A percentile compares a stretch with the other conserved stretches of the same genome.
Evolutionary conservation across 2,888 invertebrate genomes (phyloP).

Genomic region (Drosophila merina): DNA sequence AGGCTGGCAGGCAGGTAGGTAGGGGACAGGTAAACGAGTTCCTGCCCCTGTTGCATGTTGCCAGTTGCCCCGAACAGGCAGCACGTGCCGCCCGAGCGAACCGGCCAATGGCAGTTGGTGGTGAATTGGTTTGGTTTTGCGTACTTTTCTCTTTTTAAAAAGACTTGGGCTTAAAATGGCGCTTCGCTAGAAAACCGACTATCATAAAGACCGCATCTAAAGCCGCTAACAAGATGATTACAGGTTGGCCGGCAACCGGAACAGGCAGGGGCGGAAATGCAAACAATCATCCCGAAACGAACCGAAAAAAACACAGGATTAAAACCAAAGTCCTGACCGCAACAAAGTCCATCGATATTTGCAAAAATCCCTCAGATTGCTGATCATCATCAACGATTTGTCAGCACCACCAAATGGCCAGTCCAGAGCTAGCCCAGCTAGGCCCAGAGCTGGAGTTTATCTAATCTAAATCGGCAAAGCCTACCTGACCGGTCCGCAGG

Average conservation of each 20-base stretch:
- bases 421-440: constrained; percentile 24
- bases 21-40: constrained; percentile 65
- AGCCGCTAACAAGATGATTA: constrained; percentile 78
- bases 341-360: constrained; percentile 59
- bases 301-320: constrained; percentile 50
- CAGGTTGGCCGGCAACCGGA: constrained; percentile 65
- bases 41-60: constrained; percentile 30
- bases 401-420: constrained; percentile 69
- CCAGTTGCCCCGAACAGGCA: constrained; percentile 31
- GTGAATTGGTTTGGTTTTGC: constrained; percentile 58
- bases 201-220: constrained; percentile 59
- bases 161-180: constrained; percentile 67
- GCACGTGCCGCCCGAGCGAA: constrained; percentile 80
- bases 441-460: constrained; percentile 39
- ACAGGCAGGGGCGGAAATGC: constrained; percentile 74
- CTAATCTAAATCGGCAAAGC: constrained; percentile 72
- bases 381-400: constrained; percentile 68
- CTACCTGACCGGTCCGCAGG: constrained; percentile 45
- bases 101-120: constrained; percentile 79
- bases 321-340: constrained; percentile 49
- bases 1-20: constrained; percentile 51
- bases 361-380: constrained; percentile 59
- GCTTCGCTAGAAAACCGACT: constrained; percentile 54
- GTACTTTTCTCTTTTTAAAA: neutral
- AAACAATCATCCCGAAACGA: constrained; percentile 53